Conservation (phyloP, 1,140 invertebrate species). For the Drosophila littoralis region DNA sequence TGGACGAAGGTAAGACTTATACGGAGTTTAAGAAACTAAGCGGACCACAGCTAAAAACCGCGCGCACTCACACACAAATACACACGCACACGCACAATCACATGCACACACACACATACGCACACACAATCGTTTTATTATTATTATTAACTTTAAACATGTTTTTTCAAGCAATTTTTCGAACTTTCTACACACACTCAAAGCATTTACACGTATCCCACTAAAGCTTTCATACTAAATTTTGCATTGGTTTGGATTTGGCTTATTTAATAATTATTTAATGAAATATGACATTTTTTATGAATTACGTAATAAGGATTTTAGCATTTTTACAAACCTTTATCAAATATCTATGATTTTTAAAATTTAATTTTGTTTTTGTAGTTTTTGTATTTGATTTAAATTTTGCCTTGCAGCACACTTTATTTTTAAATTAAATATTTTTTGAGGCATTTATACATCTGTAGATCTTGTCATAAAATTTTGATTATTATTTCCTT, state of each 20-base stretch:
- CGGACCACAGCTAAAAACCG: slow-evolving; percentile 40
- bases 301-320: background rate
- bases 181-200: slow-evolving; percentile 1
- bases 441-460: background rate
- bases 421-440: slow-evolving; percentile 1
- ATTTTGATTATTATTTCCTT: too few relatives aligned
- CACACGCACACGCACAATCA: slow-evolving; percentile 26
- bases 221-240: slow-evolving; percentile 44
- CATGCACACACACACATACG: slow-evolving; percentile 10
- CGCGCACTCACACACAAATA: slow-evolving; percentile 20
- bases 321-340: background rate
- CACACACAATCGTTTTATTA: background rate
- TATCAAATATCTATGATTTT: background rate
- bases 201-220: slow-evolving; percentile 7
- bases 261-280: slow-evolving; percentile 1
- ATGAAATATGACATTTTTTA: background rate
- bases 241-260: slow-evolving; percentile 42
- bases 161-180: background rate
- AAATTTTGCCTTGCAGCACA: background rate
- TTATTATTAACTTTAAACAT: too few relatives aligned
- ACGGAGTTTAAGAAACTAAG: slow-evolving; percentile 36
- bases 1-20: slow-evolving; percentile 86
- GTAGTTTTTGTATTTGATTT: background rate
- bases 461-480: background rate
- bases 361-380: background rate